Percentiles rank a stretch among this genome's conserved stretches.
Evolutionary conservation across 1,140 invertebrate species (phyloP).

Genomic region (Plectus sambesii): DNA sequence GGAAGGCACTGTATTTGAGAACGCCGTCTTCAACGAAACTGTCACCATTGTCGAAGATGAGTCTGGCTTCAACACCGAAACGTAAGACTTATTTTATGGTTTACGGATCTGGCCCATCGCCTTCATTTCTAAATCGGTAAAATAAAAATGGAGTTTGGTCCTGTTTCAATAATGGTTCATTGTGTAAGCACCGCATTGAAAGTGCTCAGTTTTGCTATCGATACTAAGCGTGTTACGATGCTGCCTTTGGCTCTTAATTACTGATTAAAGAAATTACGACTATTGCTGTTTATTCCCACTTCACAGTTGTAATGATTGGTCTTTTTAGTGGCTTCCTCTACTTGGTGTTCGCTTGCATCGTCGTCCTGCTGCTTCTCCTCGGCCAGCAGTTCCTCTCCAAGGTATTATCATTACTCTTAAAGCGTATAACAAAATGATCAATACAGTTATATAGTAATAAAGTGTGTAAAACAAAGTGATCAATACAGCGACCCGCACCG

Average conservation of each 20-base stretch:
- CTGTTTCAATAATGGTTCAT: conserved; percentile 5
- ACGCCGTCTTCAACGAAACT: conserved; percentile 97
- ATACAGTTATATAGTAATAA: too few species aligned
- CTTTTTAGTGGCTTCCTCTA: conserved; percentile 73
- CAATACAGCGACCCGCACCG: neutral
- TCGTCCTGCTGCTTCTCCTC: conserved; percentile 70
- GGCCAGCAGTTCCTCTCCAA: conserved; percentile 69
- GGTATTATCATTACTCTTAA: conserved; percentile 60
- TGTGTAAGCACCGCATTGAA: neutral
- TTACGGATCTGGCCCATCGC: too few species aligned
- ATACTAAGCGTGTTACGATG: too few species aligned
- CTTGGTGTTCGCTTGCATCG: conserved; percentile 75
- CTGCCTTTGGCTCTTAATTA: too few species aligned
- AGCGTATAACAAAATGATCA: too few species aligned
- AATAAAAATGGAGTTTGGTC: neutral
- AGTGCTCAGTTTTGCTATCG: neutral
- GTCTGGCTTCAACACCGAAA: conserved; percentile 92
- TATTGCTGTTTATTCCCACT: neutral
- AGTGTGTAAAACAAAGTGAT: conserved; percentile 5
- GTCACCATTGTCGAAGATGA: conserved; percentile 88
- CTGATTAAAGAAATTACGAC: neutral
- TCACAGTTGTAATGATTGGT: conserved; percentile 10
- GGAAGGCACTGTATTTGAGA: conserved; percentile 61
- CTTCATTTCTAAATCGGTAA: neutral
- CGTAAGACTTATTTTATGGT: conserved; percentile 50